Evolutionary conservation across 2,888 invertebrate species (phyloP), one percentile per base, ranked within the genome.

Genomic region (Serripes groenlandicus): DNA sequence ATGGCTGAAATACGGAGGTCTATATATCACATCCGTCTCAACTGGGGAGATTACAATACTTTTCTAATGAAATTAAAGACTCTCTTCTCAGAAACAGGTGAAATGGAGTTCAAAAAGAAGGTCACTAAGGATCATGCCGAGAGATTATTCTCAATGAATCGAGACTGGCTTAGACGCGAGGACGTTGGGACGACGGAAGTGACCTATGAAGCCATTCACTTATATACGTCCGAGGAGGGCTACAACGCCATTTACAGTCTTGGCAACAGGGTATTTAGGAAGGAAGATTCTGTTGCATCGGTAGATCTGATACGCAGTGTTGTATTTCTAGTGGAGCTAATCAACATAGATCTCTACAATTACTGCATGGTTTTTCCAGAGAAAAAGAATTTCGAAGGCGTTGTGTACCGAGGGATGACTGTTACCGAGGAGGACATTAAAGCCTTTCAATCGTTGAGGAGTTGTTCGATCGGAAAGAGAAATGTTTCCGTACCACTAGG

Each of bases 331-430:
- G 82, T 89, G 0, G 89, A 89, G 68, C 81, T 89, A 1, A 79
- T 89, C 58, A 89, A 89, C 56, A 89, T 89, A 21, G 89, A 89
- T 58, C 70, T 89, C 28, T 89, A 58, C 64, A 88, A 88, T 60
- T 89, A 88, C 66, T 86, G 86, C 62, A 68, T 84, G 23, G 76
- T 79, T 26, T 30, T 34, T 75, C 88, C 87, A 0, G 34, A 73
- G 30, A 49, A 75, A 21, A 52, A 49, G 7, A 81, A 88, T 52
- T 88, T 84, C 32, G 66, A 83, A 64, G 88, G 88, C 3, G 54
- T 54, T 0, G 87, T 88, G 26, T 88, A 88, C 75, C 54, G 88
- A 32, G 88, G 88, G 0, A 71, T 85, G 34, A 74, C 80, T 64
- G 28, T 85, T 9, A 58, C 85, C 1, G 49, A 58, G 4, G 80